Evolutionary conservation across 2,113 vertebrate genomes (phyloP).

Genomic region (Ophthalmotilapia sp.): DNA sequence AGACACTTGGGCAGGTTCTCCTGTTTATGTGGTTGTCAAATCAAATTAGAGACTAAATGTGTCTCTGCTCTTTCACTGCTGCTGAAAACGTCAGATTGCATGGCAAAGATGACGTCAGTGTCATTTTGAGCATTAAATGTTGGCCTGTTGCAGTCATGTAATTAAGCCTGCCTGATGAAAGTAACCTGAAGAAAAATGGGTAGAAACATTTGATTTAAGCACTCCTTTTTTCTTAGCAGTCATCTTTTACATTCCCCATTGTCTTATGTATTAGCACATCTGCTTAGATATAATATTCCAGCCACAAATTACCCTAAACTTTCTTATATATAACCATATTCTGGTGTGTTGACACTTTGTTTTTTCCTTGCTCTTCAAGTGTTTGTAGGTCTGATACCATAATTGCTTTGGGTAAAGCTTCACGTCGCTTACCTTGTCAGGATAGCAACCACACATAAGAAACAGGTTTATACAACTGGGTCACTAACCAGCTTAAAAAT

Average conservation of each 20-base stretch:
- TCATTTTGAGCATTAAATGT: neutral
- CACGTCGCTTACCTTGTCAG: neutral
- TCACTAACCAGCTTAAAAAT: neutral
- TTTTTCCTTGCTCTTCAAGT: neutral
- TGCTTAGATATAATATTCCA: neutral
- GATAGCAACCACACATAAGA: neutral
- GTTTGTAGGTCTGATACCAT: neutral
- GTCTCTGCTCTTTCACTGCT: neutral
- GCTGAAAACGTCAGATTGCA: neutral
- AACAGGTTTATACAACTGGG: neutral
- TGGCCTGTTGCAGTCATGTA: neutral
- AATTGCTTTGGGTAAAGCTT: neutral
- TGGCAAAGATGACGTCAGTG: neutral
- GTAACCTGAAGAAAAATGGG: neutral
- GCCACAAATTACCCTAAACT: neutral
- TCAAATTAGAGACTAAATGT: neutral
- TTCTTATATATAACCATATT: neutral
- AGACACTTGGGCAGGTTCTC: neutral
- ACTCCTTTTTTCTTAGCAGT: neutral
- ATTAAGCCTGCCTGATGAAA: neutral
- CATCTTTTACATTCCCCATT: neutral
- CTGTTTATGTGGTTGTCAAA: neutral
- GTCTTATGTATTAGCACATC: neutral
- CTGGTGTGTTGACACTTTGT: neutral
- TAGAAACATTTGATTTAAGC: neutral